Evolutionary conservation across 2,113 vertebrate species (phyloP).

Genomic region (Microcebus ravelobensis): DNA sequence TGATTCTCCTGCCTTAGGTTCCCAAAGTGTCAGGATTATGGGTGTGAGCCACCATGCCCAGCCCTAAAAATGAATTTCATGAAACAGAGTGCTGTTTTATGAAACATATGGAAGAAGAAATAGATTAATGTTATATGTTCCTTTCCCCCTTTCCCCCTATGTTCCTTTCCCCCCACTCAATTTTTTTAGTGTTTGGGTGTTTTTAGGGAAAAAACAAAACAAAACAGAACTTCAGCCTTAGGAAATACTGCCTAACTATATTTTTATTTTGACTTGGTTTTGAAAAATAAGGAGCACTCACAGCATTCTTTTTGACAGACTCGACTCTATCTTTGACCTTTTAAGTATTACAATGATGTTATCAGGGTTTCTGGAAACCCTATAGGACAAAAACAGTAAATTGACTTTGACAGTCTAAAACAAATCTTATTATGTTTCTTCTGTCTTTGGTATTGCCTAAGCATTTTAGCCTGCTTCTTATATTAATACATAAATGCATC

Average conservation of each 20-base stretch:
- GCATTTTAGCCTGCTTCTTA: slow-evolving; percentile 71
- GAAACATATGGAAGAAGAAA: background rate
- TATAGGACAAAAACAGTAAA: slow-evolving; percentile 84
- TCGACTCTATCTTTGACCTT: slow-evolving; percentile 79
- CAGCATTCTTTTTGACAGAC: slow-evolving; percentile 79
- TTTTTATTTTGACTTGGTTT: slow-evolving; percentile 79
- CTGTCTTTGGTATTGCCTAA: slow-evolving; percentile 72
- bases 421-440: slow-evolving; percentile 77
- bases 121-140: background rate
- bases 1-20: no score
- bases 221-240: slow-evolving; percentile 25
- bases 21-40: no score
- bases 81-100: background rate
- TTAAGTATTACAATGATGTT: slow-evolving; percentile 80
- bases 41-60: no score
- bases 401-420: slow-evolving; percentile 84
- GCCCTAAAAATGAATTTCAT: slow-evolving; percentile 7
- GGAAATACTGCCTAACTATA: slow-evolving; percentile 56
- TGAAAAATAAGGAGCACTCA: slow-evolving; percentile 62
- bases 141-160: background rate
- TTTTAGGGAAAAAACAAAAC: background rate
- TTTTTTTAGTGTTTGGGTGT: background rate
- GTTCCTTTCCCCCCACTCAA: background rate
- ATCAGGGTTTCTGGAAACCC: slow-evolving; percentile 84
- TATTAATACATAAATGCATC: slow-evolving; percentile 51